A percentile compares a stretch with the other conserved stretches of the same genome.
phyloP scores from a whole-genome alignment of 1,140 invertebrate species.

The Stenopsyche tienmushanensis region DNA sequence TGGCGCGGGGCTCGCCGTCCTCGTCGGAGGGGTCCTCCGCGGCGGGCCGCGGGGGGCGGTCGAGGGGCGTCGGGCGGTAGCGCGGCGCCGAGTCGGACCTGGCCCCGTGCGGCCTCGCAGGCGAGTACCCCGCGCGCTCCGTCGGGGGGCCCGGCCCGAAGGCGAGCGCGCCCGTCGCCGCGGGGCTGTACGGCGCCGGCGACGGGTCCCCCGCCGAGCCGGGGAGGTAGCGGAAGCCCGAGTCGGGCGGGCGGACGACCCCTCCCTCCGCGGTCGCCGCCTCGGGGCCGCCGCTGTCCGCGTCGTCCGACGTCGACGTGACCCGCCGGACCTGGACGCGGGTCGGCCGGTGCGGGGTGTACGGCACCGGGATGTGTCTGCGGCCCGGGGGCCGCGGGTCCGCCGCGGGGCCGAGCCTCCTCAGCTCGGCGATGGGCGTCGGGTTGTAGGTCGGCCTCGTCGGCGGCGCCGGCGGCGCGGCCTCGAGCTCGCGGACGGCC shows the following conservation, averaged over 20 bases:
- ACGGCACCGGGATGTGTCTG: conserved; percentile 55
- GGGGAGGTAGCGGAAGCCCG: conserved; percentile 46
- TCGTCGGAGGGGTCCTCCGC: conserved; percentile 51
- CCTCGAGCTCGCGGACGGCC: conserved; percentile 31
- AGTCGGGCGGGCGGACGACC: too few relatives aligned
- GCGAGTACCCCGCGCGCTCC: not conserved
- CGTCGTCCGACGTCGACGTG: conserved; percentile 1
- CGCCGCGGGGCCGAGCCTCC: conserved; percentile 47
- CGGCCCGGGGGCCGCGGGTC: conserved; percentile 42
- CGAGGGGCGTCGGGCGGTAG: conserved; percentile 4
- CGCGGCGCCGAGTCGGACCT: conserved; percentile 18
- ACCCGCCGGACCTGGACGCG: conserved; percentile 48
- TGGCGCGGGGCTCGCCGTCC: conserved; percentile 50
- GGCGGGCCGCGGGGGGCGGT: conserved; percentile 26
- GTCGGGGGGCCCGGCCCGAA: not conserved
- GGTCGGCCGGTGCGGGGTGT: conserved; percentile 54
- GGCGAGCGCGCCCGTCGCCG: not conserved
- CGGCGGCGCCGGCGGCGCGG: conserved; percentile 8
- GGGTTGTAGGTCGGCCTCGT: conserved; percentile 52
- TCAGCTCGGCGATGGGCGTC: conserved; percentile 56
- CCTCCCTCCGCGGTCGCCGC: not conserved
- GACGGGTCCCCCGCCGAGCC: conserved; percentile 46
- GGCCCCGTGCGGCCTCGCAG: not conserved
- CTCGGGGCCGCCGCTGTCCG: conserved; percentile 1
- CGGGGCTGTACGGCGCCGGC: conserved; percentile 47